These are phyloP conservation scores for Myotis myotis DNA, from an alignment of 2,797 vertebrate genomes.

Conservation along the genomic window DNA sequence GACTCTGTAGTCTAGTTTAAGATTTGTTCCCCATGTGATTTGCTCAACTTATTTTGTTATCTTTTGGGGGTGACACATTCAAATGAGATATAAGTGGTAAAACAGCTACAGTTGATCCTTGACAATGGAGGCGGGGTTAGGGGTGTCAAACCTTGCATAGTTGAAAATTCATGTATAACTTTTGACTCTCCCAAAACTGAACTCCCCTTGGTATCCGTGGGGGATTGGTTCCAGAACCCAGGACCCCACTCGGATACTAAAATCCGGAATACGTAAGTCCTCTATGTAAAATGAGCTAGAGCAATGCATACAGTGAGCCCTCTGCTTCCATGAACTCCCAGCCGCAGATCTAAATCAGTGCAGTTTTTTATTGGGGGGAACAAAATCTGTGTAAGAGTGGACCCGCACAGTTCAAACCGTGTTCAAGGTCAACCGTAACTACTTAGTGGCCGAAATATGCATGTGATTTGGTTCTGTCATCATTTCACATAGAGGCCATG, in stretches of 20 bases:
- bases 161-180: not conserved
- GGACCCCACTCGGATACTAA: not conserved
- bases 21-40: slow-evolving; percentile 12
- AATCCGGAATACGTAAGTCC: not conserved
- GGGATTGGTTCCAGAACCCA: not conserved
- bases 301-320: too few relatives aligned
- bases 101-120: not conserved
- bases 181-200: not conserved
- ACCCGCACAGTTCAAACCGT: not conserved
- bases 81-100: not conserved
- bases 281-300: not conserved
- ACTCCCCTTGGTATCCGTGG: not conserved
- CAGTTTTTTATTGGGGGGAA: not conserved
- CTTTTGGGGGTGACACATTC: not conserved
- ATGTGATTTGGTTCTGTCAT: not conserved
- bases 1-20: not conserved
- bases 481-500: not conserved
- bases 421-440: not conserved
- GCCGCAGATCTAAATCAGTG: not conserved
- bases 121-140: not conserved
- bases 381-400: not conserved
- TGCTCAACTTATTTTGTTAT: not conserved
- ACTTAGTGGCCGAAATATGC: not conserved
- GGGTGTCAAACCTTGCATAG: not conserved
- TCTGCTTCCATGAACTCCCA: not conserved